phyloP scores from a whole-genome alignment of 1,140 invertebrate genomes.

The Zophobas morio region DNA sequence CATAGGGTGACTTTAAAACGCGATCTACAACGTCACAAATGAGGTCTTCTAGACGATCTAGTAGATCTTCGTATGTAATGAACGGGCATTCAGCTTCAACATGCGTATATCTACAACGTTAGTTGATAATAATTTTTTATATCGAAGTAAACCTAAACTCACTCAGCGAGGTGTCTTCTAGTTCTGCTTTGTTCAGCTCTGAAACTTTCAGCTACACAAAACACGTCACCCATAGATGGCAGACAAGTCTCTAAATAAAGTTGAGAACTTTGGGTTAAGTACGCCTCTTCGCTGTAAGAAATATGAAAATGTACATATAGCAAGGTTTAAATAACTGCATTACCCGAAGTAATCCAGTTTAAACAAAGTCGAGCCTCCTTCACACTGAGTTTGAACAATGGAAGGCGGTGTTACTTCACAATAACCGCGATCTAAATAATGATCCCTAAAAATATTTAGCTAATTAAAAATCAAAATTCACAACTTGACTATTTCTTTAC shows the following conservation, averaged over 20 bases:
- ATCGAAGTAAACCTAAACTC: conserved; percentile 58
- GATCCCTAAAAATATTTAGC: conserved; percentile 75
- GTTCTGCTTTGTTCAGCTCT: conserved; percentile 98
- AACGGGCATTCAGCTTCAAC: conserved; percentile 98
- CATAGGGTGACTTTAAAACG: conserved; percentile 87
- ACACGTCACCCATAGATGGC: conserved; percentile 96
- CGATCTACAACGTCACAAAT: conserved; percentile 97
- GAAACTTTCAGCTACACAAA: conserved; percentile 98
- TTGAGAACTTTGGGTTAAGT: conserved; percentile 97
- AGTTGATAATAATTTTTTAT: too few relatives aligned
- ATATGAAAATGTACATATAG: not conserved
- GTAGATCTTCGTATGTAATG: conserved; percentile 92
- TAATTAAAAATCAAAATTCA: not conserved
- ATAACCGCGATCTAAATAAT: conserved; percentile 90
- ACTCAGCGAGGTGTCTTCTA: conserved; percentile 96
- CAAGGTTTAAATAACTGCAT: conserved; percentile 56
- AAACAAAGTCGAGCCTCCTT: conserved; percentile 98
- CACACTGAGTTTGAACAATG: conserved; percentile 95
- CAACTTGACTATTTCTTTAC: conserved; percentile 34
- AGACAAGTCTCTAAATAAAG: conserved; percentile 98
- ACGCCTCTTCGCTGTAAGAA: conserved; percentile 85
- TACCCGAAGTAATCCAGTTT: conserved; percentile 97
- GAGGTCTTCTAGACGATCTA: conserved; percentile 93
- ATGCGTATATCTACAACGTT: conserved; percentile 86
- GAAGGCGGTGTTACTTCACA: conserved; percentile 97